Conservation (phyloP, 1,140 invertebrate species). For the Pemphigus obesinymphae region DNA sequence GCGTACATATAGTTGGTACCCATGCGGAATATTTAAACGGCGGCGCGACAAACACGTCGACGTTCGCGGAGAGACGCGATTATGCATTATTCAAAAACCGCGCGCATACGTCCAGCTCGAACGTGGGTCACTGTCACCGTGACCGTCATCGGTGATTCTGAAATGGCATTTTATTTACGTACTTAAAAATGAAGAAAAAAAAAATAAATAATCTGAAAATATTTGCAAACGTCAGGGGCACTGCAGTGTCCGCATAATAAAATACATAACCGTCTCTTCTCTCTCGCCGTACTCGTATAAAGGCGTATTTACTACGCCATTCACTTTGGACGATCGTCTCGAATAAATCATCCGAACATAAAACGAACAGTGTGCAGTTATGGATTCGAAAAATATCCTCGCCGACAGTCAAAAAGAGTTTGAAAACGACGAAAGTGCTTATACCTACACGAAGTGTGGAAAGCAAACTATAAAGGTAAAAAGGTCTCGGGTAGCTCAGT, state of each 20-base stretch:
- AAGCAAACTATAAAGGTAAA: no score
- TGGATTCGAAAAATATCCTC: no score
- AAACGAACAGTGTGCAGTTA: no score
- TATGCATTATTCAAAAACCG: conserved; percentile 13
- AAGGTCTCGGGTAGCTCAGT: no score
- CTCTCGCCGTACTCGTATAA: neutral
- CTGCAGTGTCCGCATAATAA: neutral
- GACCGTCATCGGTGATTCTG: neutral
- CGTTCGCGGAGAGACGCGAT: neutral
- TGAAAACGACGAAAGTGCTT: no score
- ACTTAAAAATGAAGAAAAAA: neutral
- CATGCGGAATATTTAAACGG: conserved; percentile 11
- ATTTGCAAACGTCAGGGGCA: neutral
- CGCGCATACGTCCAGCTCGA: neutral
- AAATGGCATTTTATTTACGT: conserved; percentile 2
- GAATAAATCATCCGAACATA: no score
- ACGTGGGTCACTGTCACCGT: neutral
- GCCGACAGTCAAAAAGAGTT: no score
- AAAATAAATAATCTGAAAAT: no score
- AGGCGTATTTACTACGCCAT: no score
- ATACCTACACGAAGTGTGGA: no score
- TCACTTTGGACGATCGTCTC: no score
- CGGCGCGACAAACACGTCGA: conserved; percentile 1
- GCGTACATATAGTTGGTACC: neutral
- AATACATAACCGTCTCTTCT: neutral